Conservation (phyloP, 2,797 vertebrate species). For the Enteromius radiatus region DNA sequence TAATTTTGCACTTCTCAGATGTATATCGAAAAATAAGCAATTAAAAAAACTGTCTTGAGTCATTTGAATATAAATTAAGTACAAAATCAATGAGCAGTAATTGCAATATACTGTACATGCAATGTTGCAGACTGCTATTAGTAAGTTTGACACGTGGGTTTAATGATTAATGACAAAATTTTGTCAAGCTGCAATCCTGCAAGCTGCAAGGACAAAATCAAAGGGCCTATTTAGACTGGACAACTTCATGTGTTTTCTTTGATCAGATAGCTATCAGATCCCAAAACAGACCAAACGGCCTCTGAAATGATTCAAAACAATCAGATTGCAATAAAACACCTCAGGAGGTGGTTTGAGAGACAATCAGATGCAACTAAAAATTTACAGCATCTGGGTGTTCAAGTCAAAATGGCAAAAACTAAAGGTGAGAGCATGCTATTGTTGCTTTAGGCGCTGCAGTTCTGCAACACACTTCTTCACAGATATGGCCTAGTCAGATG, state of each 20-base stretch:
- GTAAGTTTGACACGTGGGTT: background rate
- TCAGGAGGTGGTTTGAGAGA: background rate
- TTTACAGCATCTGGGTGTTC: background rate
- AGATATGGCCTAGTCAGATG: background rate
- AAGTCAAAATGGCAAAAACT: background rate
- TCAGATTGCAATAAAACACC: background rate
- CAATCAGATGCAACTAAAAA: too few relatives aligned
- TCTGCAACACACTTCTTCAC: background rate
- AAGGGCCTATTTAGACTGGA: background rate
- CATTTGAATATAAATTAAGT: slow-evolving; percentile 71
- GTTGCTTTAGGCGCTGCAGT: background rate
- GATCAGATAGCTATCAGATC: background rate
- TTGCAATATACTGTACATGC: slow-evolving; percentile 31
- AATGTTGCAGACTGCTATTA: slow-evolving; percentile 23
- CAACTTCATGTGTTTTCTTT: background rate
- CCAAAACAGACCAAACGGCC: background rate
- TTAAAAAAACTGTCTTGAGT: slow-evolving; percentile 59
- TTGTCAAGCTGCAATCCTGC: too few relatives aligned
- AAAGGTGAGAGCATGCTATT: background rate
- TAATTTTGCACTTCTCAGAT: too few relatives aligned
- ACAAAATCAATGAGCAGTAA: slow-evolving; percentile 62
- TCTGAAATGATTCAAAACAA: background rate
- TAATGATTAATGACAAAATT: too few relatives aligned
- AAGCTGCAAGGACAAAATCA: background rate
- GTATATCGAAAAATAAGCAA: too few relatives aligned